These are phyloP conservation scores for Propithecus coquereli DNA, from an alignment of 2,113 vertebrate species.

Conservation along the genomic window DNA sequence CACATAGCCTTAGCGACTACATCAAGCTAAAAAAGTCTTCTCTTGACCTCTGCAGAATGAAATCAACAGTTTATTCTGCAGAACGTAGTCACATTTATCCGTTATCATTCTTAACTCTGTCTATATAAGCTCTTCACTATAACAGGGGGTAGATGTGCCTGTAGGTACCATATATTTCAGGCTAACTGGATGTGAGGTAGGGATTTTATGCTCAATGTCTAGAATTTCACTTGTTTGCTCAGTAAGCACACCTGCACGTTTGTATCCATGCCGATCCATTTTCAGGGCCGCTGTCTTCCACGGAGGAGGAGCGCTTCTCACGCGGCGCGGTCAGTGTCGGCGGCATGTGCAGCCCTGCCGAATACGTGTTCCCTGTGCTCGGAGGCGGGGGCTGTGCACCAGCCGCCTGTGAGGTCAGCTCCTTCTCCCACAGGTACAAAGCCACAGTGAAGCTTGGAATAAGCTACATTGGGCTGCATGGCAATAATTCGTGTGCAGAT, in stretches of 20 bases:
- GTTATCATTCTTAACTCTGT: background rate
- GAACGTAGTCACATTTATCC: background rate
- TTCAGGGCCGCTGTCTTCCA: slow-evolving; percentile 40
- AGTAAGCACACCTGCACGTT: background rate
- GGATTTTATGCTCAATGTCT: background rate
- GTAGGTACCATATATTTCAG: background rate
- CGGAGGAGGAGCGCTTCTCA: slow-evolving; percentile 16
- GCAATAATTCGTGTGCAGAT: slow-evolving; percentile 67
- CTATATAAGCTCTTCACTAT: background rate
- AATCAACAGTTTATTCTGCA: background rate
- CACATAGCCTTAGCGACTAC: too few species aligned
- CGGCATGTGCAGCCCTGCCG: background rate
- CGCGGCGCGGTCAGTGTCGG: background rate
- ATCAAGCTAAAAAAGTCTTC: too few species aligned
- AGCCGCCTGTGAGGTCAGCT: slow-evolving; percentile 64
- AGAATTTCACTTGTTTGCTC: slow-evolving; percentile 34
- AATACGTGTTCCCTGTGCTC: slow-evolving; percentile 39
- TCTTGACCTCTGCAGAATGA: background rate
- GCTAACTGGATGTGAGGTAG: background rate
- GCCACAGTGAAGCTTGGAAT: slow-evolving; percentile 69
- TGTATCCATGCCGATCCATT: slow-evolving; percentile 17
- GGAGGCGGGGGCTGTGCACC: slow-evolving; percentile 58
- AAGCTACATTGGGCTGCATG: slow-evolving; percentile 48
- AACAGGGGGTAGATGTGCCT: background rate
- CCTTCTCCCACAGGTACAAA: slow-evolving; percentile 74